Evolutionary conservation across 2,113 vertebrate genomes (phyloP), one percentile per base, ranked within the genome.

Genomic region (Morone chrysops): DNA sequence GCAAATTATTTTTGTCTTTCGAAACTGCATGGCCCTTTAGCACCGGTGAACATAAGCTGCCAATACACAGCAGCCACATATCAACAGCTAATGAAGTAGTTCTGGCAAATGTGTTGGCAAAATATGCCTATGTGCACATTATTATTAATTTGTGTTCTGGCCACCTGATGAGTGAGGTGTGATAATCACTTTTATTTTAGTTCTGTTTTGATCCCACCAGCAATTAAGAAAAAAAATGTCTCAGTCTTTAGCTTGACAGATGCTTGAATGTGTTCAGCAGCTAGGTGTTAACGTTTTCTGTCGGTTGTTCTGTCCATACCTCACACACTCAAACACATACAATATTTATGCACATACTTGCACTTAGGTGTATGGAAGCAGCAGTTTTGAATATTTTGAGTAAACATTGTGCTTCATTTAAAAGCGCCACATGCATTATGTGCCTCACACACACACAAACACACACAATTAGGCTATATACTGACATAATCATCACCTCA

Each of bases 401-500:
- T 50, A 5, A 71, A 31, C 18, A 62, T 17, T 38, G 73, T 41
- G 5, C 14, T 40, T 12, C 7, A 31, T 57, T 38, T 48, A 31
- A 75, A 70, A 45, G 59, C 6, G 13, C 11, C 0, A 7, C 45
- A 16, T 41, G n/a, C 4, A 7, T 63, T 38, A 73, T 66, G 41
- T 48, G 17, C 31, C 31, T 31, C 18, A 43, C 70, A 43, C 47
- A 54, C 45, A 67, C 56, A 48, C 47, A 80, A 14, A 13, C 48
- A 69, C 16, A 54, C 16, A 70, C 0, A 48, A 38, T 36, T 8
- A 73, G 14, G n/a, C 13, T 18, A 9, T 68, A 69, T 41, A n/a
- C n/a, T 63, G 16, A 43, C 36, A 77, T 41, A 81, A 75, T 50
- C 59, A 89, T 60, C 65, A 69, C 56, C 12, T 79, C 57, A 90